Base-by-base conservation (phyloP, 2,113 vertebrate genomes). In the Alectura lathami region DNA sequence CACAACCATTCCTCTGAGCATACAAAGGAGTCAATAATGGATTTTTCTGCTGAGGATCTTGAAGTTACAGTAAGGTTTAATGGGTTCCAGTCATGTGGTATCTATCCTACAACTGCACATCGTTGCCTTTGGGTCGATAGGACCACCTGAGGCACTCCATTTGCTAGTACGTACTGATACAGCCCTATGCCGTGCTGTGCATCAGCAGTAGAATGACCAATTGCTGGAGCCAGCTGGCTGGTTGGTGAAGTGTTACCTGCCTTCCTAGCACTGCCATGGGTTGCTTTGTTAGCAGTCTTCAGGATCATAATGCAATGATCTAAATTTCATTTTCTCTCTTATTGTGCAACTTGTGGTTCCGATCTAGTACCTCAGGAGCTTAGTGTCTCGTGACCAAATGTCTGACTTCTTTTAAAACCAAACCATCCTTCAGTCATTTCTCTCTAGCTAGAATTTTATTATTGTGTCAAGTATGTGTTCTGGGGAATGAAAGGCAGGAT, bases 81-180 rank as follows among this genome's bases (percentile, higher is more conserved):
- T 10, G 30, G 47, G 27, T 27, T 70, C 6, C 11, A 29, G 17
- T 29, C 38, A 75, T n/a, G 24, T 43, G n/a, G 9, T 45, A 24
- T 17, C 51, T 53, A 27, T 22, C 47, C 67, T 82, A 63, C 29
- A 42, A 14, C 17, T 34, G 11, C 17, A 27, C 10, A 11, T 51
- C 9, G 0, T 24, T 83, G 53, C 22, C 18, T 27, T 50, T 8
- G n/a, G n/a, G 57, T 36, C 53, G 36, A 11, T 30, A 18, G 50
- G 66, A 59, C 29, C 29, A 38, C 9, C 8, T 0, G 0, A 36
- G 43, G 21, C 24, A 56, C 59, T 80, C 21, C 6, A 5, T 36
- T 67, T 84, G 42, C 20, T 62, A 0, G 3, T 32, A 17, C 6
- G 4, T 16, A 3, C 30, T 29, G 74, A 5, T 27, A 12, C 6